Base-by-base conservation (phyloP, 2,113 vertebrate species). In the Hirundichthys speculiger region DNA sequence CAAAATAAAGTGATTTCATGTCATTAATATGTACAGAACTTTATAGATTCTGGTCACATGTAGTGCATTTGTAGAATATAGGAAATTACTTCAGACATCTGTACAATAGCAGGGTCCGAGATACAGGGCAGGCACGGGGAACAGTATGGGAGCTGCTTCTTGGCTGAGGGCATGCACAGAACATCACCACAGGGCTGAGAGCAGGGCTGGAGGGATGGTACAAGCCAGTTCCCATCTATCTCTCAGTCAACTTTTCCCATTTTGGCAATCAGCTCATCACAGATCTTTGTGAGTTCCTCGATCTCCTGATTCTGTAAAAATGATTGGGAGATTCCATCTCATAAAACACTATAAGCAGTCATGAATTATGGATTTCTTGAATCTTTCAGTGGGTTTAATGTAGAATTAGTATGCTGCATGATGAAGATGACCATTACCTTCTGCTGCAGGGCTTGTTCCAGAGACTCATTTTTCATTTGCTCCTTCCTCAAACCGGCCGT, bases 251-350 rank as follows among this genome's bases (percentile, higher is more conserved):
- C 82, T 91, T 90, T 96, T 3, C 95, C 96, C 92, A 99, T 90
- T 90, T 98, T 98, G 2, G 96, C 95, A 15, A 99, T 99, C 83
- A 99, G 93, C 91, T 99, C 98, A 0, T 99, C 97, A 0, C 98
- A 99, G 88, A 99, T 99, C 92, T 99, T 99, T 8, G 98, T 98
- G 82, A 99, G 93, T 79, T 99, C 97, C 89, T 98, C 98, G 0
- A 98, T 98, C 86, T 99, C 98, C 88, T 98, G 95, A 88, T 96
- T 98, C 98, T 99, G 90, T 56, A 86, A 91, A 39, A 43, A 21
- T 9, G 13, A 57, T 22, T 18, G n/a, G 10, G 39, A 51, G 6
- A 57, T 45, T 34, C 15, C 43, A 62, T 45, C 12, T 16, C 41
- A 21, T 19, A 34, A 16, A 2, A 21, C 19, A 52, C 12, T 1